Evolutionary conservation across 2,113 vertebrate genomes (phyloP), one percentile per base, ranked within the genome.

Genomic region (Leptosomus discolor): DNA sequence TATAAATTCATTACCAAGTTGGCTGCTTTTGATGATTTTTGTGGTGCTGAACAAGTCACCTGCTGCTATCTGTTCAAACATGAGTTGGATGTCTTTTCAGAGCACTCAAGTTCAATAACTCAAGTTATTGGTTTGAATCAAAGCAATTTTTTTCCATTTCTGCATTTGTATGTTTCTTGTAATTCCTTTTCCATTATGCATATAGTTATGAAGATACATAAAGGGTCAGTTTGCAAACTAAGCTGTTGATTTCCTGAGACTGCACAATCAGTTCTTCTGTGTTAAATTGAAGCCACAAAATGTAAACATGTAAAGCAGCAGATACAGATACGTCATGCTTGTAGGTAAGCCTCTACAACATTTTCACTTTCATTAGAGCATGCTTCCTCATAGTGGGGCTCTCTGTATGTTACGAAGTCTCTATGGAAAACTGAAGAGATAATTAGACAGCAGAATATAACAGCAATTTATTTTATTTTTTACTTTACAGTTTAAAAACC

Each of bases 401-500:
- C 76, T 91, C 70, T 84, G 46, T 41, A 76, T 86, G 39, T 76
- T 80, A 79, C 68, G 37, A 93, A 73, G 26, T 75, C 79, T 95
- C 73, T 69, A 53, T 88, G 80, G 92, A 96, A 95, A 95, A 84
- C 58, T 58, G 69, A 91, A 79, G 45, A 86, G 85, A 88, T 90
- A 96, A 93, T 90, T 92, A 94, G 91, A 83, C 60, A 82, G 64
- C 6, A 7, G 87, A 94, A 88, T 77, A 54, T 67, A 93, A 71
- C 51, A 65, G 54, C 56, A 48, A 36, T 93, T 85, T 81, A 60
- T 91, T 75, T 86, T 69, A 60, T 53, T 85, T 92, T 92, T 93
- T 36, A 76, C 45, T 93, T 94, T 75, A 63, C 22, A 46, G 65
- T 90, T 95, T 93, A 37, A 94, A 92, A 94, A 88, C 12, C 48